A percentile compares a stretch with the other conserved stretches of the same genome.
phyloP scores from a whole-genome alignment of 2,888 invertebrate species.

The Stegana nigrithorax region DNA sequence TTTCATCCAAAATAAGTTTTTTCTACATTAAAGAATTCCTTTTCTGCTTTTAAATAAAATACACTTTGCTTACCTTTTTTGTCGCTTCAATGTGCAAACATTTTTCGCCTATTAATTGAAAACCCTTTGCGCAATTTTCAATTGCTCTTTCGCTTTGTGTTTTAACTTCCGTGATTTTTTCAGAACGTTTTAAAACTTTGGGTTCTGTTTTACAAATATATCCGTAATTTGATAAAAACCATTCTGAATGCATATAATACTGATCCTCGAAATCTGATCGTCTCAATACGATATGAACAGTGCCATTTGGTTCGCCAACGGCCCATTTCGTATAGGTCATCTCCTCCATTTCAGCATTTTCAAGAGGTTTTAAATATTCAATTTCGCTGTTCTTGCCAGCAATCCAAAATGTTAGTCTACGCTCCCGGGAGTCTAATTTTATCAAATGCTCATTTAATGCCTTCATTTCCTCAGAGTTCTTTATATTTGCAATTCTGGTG shows the following conservation, averaged over 20 bases:
- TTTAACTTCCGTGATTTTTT: background rate
- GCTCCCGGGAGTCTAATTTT: background rate
- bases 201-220: too few species aligned
- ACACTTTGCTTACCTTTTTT: too few species aligned
- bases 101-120: background rate
- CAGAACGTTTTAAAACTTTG: background rate
- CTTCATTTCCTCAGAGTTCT: background rate
- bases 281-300: too few species aligned
- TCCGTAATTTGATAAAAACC: too few species aligned
- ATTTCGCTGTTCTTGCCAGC: background rate
- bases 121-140: background rate
- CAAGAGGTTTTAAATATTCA: too few species aligned
- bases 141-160: too few species aligned
- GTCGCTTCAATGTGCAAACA: background rate
- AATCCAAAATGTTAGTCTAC: conserved; percentile 1
- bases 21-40: background rate
- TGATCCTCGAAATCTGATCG: too few species aligned
- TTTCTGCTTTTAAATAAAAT: too few species aligned
- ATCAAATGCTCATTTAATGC: background rate
- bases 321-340: background rate
- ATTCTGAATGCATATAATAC: too few species aligned
- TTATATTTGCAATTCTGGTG: background rate
- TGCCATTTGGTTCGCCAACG: background rate
- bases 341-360: too few species aligned
- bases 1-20: background rate